phyloP scores from a whole-genome alignment of 2,888 invertebrate genomes.

The Dryadula phaetusa region DNA sequence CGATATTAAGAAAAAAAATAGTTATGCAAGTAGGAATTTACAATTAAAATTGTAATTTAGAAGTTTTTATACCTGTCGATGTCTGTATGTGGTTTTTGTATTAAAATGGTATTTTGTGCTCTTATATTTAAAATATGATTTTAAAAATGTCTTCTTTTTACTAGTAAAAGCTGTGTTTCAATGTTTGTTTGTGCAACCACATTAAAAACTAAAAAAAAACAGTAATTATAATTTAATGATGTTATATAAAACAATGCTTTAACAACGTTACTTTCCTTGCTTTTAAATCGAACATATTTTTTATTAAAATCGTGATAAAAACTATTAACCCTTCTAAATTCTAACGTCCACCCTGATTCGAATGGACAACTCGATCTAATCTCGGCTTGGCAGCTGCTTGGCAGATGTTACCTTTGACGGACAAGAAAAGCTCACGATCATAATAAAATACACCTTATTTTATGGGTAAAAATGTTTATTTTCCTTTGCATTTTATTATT shows the following conservation, averaged over 20 bases:
- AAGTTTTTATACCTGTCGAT: not conserved
- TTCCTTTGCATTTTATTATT: not conserved
- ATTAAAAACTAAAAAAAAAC: too few species aligned
- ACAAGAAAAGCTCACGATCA: constrained; percentile 39
- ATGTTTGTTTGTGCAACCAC: too few species aligned
- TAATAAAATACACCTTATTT: constrained; percentile 37
- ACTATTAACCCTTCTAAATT: constrained; percentile 70
- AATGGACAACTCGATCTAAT: constrained; percentile 76
- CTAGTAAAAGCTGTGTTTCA: too few species aligned
- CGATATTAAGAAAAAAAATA: not conserved
- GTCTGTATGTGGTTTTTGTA: not conserved
- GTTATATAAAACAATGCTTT: not conserved
- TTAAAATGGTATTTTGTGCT: not conserved
- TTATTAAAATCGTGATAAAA: constrained; percentile 44
- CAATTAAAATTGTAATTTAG: not conserved
- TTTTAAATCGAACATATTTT: constrained; percentile 23
- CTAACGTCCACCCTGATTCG: constrained; percentile 61
- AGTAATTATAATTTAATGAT: too few species aligned
- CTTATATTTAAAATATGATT: not conserved
- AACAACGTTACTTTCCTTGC: constrained; percentile 1
- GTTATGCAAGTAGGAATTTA: not conserved
- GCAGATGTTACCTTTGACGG: constrained; percentile 70
- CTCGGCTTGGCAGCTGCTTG: constrained; percentile 70
- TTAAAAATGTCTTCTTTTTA: too few species aligned
- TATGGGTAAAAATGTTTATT: not conserved